Evolutionary conservation across 1,140 invertebrate species (phyloP), one percentile per base, ranked within the genome.

Genomic region (Branchinecta lynchi): DNA sequence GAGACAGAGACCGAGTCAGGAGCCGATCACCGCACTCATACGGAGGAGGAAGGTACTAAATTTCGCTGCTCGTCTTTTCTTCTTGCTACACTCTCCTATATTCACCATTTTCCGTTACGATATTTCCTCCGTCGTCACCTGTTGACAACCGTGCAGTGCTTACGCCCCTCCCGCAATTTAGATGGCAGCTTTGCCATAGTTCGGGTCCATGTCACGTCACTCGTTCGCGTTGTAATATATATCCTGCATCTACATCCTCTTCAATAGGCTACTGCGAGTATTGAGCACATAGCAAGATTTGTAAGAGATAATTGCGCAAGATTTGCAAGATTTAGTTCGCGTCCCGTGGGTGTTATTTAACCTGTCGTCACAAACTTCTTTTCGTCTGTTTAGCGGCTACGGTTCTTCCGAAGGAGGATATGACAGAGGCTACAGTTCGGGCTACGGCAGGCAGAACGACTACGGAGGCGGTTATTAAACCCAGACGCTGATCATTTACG

Each of bases 1-100:
- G 68, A 43, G 44, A 60, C 51, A 60, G 51, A 60, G 51, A 60
- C 51, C 51, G 69, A 70, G 46, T 66, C 44, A 46, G 69, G 20
- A 44, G 68, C 45, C 65, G 69, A 32, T 67, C 65, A 32, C 65
- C 69, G 20, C 9, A 10, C 17, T 60, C 51, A 17, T 60, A 60
- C 17, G 51, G 51, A 60, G 51, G 51, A 60, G 51, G 51, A 60
- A 60, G 51, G 51, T 60, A 60, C 51, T 60, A 32, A 60, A 12
- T 60, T 60, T 60, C 51, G 51, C 12, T 60, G 51, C 12, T 60
- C 51, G 12, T 15, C 51, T 20, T 60, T 60, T 15, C 17, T 60
- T 60, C 17, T 60, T 60, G 51, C 17, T 60, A 20, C 17, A 15
- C 3, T 15, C 12, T 15, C 6, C 51, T 15, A 6, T 60, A 60